These are phyloP conservation scores for Drosophila birchii DNA, from an alignment of 2,888 invertebrate species.

Conservation along the genomic window DNA sequence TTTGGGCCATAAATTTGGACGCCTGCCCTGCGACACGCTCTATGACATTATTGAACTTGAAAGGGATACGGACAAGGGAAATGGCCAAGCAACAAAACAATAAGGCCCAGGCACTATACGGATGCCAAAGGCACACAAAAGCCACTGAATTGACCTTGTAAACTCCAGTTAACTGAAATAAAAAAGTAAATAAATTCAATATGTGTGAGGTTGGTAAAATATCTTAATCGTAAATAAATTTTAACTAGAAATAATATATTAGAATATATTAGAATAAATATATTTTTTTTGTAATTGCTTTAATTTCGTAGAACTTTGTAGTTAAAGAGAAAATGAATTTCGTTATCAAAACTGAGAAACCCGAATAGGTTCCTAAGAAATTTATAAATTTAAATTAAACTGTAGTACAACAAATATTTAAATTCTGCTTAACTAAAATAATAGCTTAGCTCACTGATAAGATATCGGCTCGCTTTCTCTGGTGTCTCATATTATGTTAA, in stretches of 20 bases:
- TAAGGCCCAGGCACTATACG: constrained; percentile 22
- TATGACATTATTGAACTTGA: constrained; percentile 77
- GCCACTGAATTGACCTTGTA: constrained; percentile 67
- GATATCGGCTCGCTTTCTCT: neutral
- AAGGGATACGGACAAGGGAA: constrained; percentile 50
- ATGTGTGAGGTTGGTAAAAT: neutral
- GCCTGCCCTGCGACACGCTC: constrained; percentile 75
- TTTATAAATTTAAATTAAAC: neutral
- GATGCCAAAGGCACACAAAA: constrained; percentile 48
- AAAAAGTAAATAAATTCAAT: constrained; percentile 1
- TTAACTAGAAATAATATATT: no score
- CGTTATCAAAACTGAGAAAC: neutral
- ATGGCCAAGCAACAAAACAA: constrained; percentile 49
- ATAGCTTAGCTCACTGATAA: neutral
- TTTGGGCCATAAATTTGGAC: constrained; percentile 74
- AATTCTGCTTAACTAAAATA: neutral
- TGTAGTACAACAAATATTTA: neutral
- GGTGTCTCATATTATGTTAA: neutral
- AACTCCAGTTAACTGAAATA: constrained; percentile 15
- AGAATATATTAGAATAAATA: no score
- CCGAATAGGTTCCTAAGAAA: neutral
- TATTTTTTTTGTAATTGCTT: no score
- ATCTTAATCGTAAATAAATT: neutral
- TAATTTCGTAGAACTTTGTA: neutral
- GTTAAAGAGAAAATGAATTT: neutral